Base-by-base conservation (phyloP, 2,797 vertebrate species). In the Pristis pectinata region DNA sequence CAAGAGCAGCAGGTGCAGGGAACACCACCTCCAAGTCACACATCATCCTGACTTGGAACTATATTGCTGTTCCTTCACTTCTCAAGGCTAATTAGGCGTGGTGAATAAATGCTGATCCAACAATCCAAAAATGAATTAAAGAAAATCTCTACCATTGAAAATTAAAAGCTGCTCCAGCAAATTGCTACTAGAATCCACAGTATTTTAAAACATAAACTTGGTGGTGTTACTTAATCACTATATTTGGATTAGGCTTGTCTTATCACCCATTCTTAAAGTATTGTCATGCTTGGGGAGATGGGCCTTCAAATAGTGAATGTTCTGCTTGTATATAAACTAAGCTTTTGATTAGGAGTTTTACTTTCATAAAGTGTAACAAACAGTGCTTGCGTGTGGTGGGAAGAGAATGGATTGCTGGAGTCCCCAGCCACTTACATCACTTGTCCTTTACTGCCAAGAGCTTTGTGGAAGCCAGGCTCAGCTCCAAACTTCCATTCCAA, bases 401-500 rank as follows among this genome's bases (percentile, higher is more conserved):
- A 41, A 67, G n/a, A 67, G 87, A 67, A 67, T 24, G 17, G 64
- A 37, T 41, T 41, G 19, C 34, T 91, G 17, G 17, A 59, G 83
- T 87, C 83, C 83, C 83, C 13, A 59, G 64, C n/a, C 61, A 22
- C 59, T 91, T 19, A 41, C n/a, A 91, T 67, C 59, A 91, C 19
- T 22, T 61, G 87, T 91, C 61, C 61, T 24, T 64, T 17, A 91
- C 61, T 37, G 77, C 77, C 77, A 79, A 79, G 30, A 19, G 13
- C n/a, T 41, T 79, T 79, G 13, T 79, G 77, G 77, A 79, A 91
- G 59, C 1, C 9, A 64, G 87, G n/a, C 59, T 41, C 87, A 67
- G 19, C 59, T 64, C 61, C 87, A 91, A 91, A n/a, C 61, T 67
- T 61, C 87, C 87, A 91, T 91, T 91, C 87, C 87, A 91, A 41